These are phyloP conservation scores for Eurosta solidaginis DNA, from an alignment of 1,140 invertebrate species.

Conservation along the genomic window DNA sequence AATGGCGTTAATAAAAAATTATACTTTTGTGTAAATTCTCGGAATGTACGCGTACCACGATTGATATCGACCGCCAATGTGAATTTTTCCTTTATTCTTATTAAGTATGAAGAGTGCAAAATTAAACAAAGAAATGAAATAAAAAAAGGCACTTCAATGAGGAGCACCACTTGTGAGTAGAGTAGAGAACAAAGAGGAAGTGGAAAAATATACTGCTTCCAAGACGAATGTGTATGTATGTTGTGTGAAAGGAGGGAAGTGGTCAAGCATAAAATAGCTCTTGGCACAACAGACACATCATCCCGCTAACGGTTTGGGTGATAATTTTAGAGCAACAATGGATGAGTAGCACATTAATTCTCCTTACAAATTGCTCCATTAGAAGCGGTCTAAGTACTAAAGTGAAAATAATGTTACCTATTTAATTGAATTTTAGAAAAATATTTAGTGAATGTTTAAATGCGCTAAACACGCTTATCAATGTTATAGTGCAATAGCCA, in stretches of 20 bases:
- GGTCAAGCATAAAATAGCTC: conserved; percentile 11
- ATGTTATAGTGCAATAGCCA: background rate
- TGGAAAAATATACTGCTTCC: background rate
- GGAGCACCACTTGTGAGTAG: background rate
- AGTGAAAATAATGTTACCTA: too few relatives aligned
- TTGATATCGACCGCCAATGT: background rate
- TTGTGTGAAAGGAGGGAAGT: background rate
- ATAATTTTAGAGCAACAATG: background rate
- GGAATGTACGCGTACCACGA: background rate
- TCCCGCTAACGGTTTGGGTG: background rate
- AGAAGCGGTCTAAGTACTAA: too few relatives aligned
- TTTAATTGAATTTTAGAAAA: background rate
- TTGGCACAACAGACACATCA: background rate
- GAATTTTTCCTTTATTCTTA: too few relatives aligned
- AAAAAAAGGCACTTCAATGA: background rate
- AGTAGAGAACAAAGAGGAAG: background rate
- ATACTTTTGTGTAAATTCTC: background rate
- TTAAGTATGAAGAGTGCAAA: background rate
- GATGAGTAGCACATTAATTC: background rate
- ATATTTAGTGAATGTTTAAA: background rate
- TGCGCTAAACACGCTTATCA: background rate
- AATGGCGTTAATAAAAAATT: background rate
- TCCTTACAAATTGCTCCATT: too few relatives aligned
- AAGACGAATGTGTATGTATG: too few relatives aligned
- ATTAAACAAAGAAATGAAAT: background rate